Evolutionary conservation across 1,140 invertebrate species (phyloP), one percentile per base, ranked within the genome.

Genomic region (Lepidurus packardi): DNA sequence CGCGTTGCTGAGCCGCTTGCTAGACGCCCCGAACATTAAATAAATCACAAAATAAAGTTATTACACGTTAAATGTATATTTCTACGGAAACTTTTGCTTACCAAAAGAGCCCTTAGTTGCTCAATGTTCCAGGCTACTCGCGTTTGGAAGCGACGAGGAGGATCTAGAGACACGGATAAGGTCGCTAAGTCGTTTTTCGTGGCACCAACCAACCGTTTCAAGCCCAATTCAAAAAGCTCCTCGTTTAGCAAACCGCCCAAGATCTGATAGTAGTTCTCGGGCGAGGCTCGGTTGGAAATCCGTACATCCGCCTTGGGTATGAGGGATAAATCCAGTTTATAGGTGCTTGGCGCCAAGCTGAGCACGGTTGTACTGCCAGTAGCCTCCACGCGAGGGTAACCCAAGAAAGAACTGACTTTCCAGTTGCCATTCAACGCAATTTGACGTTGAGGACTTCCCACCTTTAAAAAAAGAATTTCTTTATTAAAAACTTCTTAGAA

Each of bases 61-160:
- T 73, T 73, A 73, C 65, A 73, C 24, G 3, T 73, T 73, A n/a
- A 73, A 73, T n/a, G 6, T 0, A 73, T 1, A 34, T 7, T 34
- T 10, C 21, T 74, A 34, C 7, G 13, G 21, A 34, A 9, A n/a
- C 25, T 75, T 75, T 75, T 0, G 4, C 8, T 75, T 65, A 65
- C 89, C 82, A 86, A 80, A 75, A 89, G 87, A 78, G 84, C 83
- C 81, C 89, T 86, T 47, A 92, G 85, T 81, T 91, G 90, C 6
- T 92, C 89, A 44, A 88, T 87, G 76, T 89, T 89, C 24, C 89
- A 85, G 4, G 85, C 86, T 78, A 90, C 90, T 25, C 90, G 89
- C 5, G 89, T 88, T 83, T 92, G 90, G 53, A 92, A 83, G 81
- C 91, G 90, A 81, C 92, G 89, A 11, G 88, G 85, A 44, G 92